These are phyloP conservation scores for Hyphantria cunea DNA, from an alignment of 1,140 invertebrate genomes.

Conservation along the genomic window DNA sequence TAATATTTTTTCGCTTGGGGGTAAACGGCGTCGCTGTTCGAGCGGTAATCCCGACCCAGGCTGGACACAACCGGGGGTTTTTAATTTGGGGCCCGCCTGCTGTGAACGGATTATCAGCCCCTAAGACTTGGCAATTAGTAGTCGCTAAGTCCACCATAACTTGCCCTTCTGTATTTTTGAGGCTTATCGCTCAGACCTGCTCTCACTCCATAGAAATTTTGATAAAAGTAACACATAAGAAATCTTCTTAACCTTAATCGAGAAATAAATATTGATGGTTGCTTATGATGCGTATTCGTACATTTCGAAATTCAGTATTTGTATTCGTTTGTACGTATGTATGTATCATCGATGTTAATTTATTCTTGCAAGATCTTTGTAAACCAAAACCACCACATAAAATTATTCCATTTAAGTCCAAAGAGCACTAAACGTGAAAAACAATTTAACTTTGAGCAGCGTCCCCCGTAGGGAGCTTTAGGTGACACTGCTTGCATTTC, in stretches of 20 bases:
- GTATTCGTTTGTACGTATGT: too few species aligned
- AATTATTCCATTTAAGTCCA: constrained; percentile 11
- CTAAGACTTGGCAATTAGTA: constrained; percentile 70
- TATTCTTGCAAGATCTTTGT: not conserved
- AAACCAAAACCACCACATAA: constrained; percentile 18
- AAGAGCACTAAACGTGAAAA: constrained; percentile 30
- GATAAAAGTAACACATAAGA: not conserved
- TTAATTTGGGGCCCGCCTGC: constrained; percentile 75
- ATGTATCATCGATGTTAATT: too few species aligned
- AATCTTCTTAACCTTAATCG: constrained; percentile 6
- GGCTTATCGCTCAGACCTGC: constrained; percentile 40
- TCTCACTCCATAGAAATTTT: constrained; percentile 28
- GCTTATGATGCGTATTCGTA: too few species aligned
- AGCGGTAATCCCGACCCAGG: constrained; percentile 64
- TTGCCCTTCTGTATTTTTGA: constrained; percentile 38
- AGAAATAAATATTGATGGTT: too few species aligned
- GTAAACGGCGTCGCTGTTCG: constrained; percentile 43
- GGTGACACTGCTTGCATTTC: constrained; percentile 19
- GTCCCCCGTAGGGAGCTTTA: constrained; percentile 17
- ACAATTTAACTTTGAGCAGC: constrained; percentile 34
- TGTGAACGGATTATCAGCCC: constrained; percentile 73
- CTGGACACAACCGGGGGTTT: constrained; percentile 68
- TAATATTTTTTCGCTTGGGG: constrained; percentile 22
- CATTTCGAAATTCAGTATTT: too few species aligned
- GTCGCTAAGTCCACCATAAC: constrained; percentile 46